Percentiles rank a stretch among this genome's conserved stretches.
phyloP scores from a whole-genome alignment of 2,888 invertebrate species.

The Brenthis ino region DNA sequence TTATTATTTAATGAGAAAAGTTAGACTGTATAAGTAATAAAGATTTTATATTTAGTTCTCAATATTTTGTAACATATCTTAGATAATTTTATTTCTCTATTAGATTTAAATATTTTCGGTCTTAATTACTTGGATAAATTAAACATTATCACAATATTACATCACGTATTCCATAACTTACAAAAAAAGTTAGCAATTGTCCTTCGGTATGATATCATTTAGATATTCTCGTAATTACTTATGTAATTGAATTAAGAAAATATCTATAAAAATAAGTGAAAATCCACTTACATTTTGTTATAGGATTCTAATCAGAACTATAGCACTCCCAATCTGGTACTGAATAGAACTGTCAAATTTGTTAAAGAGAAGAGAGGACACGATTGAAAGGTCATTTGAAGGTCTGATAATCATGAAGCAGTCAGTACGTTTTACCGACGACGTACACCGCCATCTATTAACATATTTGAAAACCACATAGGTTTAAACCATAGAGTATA shows the following conservation, averaged over 20 bases:
- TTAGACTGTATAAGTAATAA: background rate
- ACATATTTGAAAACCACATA: background rate
- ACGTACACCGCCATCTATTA: slow-evolving; percentile 14
- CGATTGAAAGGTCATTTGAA: slow-evolving; percentile 78
- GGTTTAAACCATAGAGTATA: too few species aligned
- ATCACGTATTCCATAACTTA: slow-evolving; percentile 24
- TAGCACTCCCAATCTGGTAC: slow-evolving; percentile 69
- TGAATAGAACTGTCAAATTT: slow-evolving; percentile 44
- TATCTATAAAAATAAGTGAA: slow-evolving; percentile 28
- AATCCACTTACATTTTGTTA: slow-evolving; percentile 48
- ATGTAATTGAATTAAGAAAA: slow-evolving; percentile 3
- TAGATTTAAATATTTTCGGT: slow-evolving; percentile 6
- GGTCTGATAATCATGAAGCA: slow-evolving; percentile 58
- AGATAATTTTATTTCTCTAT: background rate
- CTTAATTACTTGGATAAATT: slow-evolving; percentile 8
- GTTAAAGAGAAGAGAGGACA: slow-evolving; percentile 69
- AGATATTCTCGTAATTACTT: background rate
- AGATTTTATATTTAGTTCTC: background rate
- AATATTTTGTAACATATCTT: background rate
- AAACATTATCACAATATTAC: slow-evolving; percentile 24
- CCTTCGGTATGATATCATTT: background rate
- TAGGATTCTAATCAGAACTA: slow-evolving; percentile 47
- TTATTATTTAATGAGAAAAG: background rate
- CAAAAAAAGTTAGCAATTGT: background rate
- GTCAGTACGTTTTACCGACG: slow-evolving; percentile 28